Evolutionary conservation across 1,140 invertebrate species (phyloP).

Genomic region (Marisa cornuarietis): DNA sequence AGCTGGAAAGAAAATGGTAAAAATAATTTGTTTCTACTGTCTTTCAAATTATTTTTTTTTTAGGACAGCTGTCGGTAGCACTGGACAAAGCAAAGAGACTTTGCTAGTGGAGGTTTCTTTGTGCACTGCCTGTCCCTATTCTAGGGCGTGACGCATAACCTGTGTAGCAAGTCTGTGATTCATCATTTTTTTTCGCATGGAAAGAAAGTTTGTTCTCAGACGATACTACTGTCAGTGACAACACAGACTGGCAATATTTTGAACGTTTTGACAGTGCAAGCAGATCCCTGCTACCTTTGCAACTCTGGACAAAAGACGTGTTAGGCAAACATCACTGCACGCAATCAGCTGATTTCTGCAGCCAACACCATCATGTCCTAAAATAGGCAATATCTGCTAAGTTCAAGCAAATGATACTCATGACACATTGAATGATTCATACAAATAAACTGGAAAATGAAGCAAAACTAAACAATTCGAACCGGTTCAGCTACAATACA

Average conservation of each 20-base stretch:
- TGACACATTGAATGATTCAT: not conserved
- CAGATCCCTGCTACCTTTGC: not conserved
- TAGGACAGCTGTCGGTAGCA: not conserved
- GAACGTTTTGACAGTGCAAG: not conserved
- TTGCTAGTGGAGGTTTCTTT: not conserved
- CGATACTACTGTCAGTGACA: not conserved
- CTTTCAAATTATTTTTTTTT: not conserved
- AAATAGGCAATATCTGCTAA: not conserved
- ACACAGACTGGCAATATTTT: not conserved
- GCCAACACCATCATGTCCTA: not conserved
- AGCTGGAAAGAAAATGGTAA: not conserved
- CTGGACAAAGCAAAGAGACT: no score
- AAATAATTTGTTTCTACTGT: not conserved
- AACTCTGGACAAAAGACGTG: not conserved
- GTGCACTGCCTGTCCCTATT: not conserved
- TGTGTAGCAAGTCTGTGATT: not conserved
- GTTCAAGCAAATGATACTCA: not conserved
- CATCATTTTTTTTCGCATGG: not conserved
- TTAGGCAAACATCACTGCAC: not conserved
- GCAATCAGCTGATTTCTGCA: conserved; percentile 8
- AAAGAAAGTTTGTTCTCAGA: not conserved
- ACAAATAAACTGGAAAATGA: not conserved
- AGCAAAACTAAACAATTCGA: not conserved
- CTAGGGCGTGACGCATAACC: conserved; percentile 1
- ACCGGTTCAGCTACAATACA: not conserved